Evolutionary conservation across 2,888 invertebrate genomes (phyloP).

Genomic region (Nesidiocoris tenuis): DNA sequence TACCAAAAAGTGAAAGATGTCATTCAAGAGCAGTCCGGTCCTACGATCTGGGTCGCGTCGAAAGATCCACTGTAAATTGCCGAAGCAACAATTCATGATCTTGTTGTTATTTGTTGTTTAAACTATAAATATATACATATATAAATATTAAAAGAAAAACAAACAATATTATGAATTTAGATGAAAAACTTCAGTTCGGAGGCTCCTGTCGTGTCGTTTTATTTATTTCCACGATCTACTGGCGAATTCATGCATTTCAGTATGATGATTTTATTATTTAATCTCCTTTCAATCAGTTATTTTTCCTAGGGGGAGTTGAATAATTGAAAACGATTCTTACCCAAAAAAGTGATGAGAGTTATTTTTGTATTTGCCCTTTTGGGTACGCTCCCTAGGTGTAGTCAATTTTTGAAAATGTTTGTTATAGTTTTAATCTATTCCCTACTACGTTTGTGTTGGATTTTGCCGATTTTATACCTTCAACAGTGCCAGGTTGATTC

Average conservation of each 20-base stretch:
- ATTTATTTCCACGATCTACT: slow-evolving; percentile 7
- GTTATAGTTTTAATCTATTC: no score
- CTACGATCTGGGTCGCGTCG: slow-evolving; percentile 94
- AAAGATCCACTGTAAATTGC: slow-evolving; percentile 84
- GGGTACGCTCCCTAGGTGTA: slow-evolving; percentile 29
- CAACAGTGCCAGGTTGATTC: no score
- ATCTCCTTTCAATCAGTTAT: background rate
- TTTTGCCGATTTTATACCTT: no score
- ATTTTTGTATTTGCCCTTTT: slow-evolving; percentile 37
- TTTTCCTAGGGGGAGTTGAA: slow-evolving; percentile 19
- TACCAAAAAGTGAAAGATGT: slow-evolving; percentile 92
- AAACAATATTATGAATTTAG: slow-evolving; percentile 17
- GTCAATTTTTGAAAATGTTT: slow-evolving; percentile 27
- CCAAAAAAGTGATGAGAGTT: slow-evolving; percentile 37
- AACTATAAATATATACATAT: slow-evolving; percentile 44
- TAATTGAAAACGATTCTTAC: slow-evolving; percentile 11
- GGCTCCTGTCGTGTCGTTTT: slow-evolving; percentile 34
- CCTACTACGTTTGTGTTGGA: no score
- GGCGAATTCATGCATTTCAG: background rate
- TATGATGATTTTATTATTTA: slow-evolving; percentile 14
- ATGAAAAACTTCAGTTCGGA: slow-evolving; percentile 22
- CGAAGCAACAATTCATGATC: slow-evolving; percentile 39
- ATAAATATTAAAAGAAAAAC: slow-evolving; percentile 34
- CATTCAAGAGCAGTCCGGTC: slow-evolving; percentile 91
- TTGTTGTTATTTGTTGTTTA: slow-evolving; percentile 45